Conservation (phyloP, 1,140 invertebrate species). For the Schmidtea mediterranea region DNA sequence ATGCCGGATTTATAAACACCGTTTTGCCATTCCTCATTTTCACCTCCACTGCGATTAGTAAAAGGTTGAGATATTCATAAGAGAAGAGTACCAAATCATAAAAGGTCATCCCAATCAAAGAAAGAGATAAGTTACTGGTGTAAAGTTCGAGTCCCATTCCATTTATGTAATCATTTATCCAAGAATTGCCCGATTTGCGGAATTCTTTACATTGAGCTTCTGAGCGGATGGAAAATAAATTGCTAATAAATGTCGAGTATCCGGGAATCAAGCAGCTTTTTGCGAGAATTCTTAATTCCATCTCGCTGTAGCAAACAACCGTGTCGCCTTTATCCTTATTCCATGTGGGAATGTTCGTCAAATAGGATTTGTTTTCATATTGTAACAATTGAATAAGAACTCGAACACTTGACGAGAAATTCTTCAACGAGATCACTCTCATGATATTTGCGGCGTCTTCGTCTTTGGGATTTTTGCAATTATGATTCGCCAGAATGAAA, state of each 20-base stretch:
- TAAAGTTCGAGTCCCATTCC: constrained; percentile 98
- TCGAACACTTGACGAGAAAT: constrained; percentile 87
- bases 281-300: constrained; percentile 83
- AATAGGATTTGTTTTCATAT: constrained; percentile 93
- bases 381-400: constrained; percentile 97
- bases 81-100: constrained; percentile 69
- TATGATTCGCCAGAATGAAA: constrained; percentile 87
- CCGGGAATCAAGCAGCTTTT: constrained; percentile 94
- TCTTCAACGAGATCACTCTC: constrained; percentile 96
- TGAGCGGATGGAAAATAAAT: constrained; percentile 32
- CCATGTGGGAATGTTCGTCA: constrained; percentile 95
- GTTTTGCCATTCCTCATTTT: no score
- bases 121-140: constrained; percentile 84
- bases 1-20: no score
- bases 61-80: constrained; percentile 44
- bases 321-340: constrained; percentile 96
- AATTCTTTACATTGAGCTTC: background rate
- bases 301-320: constrained; percentile 54
- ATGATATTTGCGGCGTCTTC: constrained; percentile 93
- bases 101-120: constrained; percentile 92
- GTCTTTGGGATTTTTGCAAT: constrained; percentile 89
- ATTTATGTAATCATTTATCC: constrained; percentile 97
- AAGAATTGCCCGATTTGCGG: constrained; percentile 20
- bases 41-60: constrained; percentile 6
- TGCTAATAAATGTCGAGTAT: constrained; percentile 99